Evolutionary conservation across 2,888 invertebrate species (phyloP), one percentile per base, ranked within the genome.

Genomic region (Lasioglossum zephyrum): DNA sequence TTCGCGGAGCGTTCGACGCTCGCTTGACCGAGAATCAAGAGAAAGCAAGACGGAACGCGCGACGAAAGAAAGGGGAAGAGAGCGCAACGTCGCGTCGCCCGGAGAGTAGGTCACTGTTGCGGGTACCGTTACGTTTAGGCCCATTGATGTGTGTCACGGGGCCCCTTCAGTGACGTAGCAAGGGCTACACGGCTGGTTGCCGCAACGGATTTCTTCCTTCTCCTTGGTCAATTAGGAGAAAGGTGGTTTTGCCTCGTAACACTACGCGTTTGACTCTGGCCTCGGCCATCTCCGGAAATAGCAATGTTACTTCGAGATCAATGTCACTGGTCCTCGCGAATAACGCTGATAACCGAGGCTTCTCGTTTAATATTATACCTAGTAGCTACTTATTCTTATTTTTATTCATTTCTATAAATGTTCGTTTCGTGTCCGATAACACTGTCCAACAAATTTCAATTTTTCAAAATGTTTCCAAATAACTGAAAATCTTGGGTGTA

Each of bases 81-180:
- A 88, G 89, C 88, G 85, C 77, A 18, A 53, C 53, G 53, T 44
- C 31, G 44, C 53, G 22, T 39, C n/a, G 44, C 13, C 16, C 77
- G 73, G 85, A 93, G 93, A 94, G 94, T 94, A 93, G 94, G 94
- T 94, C 94, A 94, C 90, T 81, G 88, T 53, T 77, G 87, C 85
- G 75, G 90, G 90, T 94, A 94, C 94, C 94, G 94, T 94, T 94
- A 94, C 92, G 90, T 89, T 92, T 92, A 92, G 86, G 92, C 92
- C 92, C 92, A 94, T 93, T 93, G 93, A 94, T 94, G 94, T 94
- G 94, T 94, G 94, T 94, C 94, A 94, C 94, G 93, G 90, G 94
- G 93, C 92, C 93, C 93, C 89, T 88, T 82, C 91, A 87, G 86
- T 91, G 90, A 87, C 91, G 91, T 91, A 91, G 90, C 85, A 73